Base-by-base conservation (phyloP, 2,888 invertebrate species). In the Mayetiola destructor region DNA sequence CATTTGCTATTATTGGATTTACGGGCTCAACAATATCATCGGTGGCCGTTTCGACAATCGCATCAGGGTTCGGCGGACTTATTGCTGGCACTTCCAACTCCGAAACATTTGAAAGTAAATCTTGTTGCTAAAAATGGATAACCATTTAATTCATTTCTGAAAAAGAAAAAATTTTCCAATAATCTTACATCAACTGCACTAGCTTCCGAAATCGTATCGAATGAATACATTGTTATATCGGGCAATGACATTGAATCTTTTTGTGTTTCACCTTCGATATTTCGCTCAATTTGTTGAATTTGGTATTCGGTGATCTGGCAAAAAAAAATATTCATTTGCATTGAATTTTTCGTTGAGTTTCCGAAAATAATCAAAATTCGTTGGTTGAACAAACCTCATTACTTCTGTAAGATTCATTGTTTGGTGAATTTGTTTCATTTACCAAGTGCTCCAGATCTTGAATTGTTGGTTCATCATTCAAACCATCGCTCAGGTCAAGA, bases 231-330 rank as follows among this genome's bases (percentile, higher is more conserved):
- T 14, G 55, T 30, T 14, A 55, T 55, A 35, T 55, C 55, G 3
- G 55, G 55, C 35, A 55, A 55, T 12, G 55, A 55, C 10, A 27
- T n/a, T 9, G 9, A 12, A 18, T 9, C 10, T 8, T 40, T 37
- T 40, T 40, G 39, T 18, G n/a, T 40, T 9, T 40, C 57, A 55
- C 55, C 56, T 57, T 60, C n/a, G 29, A 54, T 30, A 59, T 59
- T 35, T 58, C 59, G 29, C 36, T 39, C 53, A 40, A 55, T 59
- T 18, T 56, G 59, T 37, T 63, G 62, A 30, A 62, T 63, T 54
- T 64, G 61, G 20, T 61, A 62, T 20, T 62, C 60, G 9, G 10
- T 40, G 3, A 40, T n/a, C 39, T 40, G 5, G n/a, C 9, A 12
- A 14, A n/a, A 37, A 37, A 37, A 14, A n/a, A n/a, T n/a, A n/a